Conservation (phyloP, 1,140 invertebrate genomes). For the Cepaea nemoralis region DNA sequence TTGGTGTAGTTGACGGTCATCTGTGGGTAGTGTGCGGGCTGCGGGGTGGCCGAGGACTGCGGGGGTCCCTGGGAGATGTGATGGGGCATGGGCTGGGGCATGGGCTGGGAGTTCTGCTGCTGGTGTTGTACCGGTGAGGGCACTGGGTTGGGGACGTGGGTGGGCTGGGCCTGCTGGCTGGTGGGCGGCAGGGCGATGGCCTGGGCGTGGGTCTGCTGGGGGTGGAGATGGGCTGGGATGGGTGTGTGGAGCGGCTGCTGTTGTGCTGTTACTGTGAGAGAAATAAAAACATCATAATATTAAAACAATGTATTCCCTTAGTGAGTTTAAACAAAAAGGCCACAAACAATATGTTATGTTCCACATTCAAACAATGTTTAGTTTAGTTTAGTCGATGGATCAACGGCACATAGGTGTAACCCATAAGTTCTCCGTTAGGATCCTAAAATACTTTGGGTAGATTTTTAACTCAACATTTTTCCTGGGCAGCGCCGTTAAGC, state of each 20-base stretch:
- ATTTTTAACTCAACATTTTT: no score
- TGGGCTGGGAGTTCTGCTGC: conserved; percentile 16
- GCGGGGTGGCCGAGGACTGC: conserved; percentile 24
- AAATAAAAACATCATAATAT: no score
- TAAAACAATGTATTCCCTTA: no score
- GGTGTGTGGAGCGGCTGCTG: conserved; percentile 16
- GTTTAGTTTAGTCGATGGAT: no score
- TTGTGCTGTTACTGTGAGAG: conserved; percentile 23
- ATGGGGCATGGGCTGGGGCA: conserved; percentile 16
- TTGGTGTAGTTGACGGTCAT: neutral
- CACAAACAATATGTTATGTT: no score
- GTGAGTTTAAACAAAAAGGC: no score
- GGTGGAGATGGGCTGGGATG: conserved; percentile 30
- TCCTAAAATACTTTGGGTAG: no score
- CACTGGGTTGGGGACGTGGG: conserved; percentile 27
- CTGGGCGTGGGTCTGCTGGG: conserved; percentile 21
- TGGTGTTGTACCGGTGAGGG: conserved; percentile 31
- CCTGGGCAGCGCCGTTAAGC: no score
- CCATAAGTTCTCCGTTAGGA: no score
- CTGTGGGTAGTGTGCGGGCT: conserved; percentile 31
- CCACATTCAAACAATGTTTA: neutral
- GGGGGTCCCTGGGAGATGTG: conserved; percentile 33
- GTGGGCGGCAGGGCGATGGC: conserved; percentile 1
- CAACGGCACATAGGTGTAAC: no score
- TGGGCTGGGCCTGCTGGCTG: conserved; percentile 22